A percentile compares a stretch with the other conserved stretches of the same genome.
These are phyloP conservation scores for Agapornis canus DNA, from an alignment of 2,797 vertebrate genomes.

Conservation along the genomic window DNA sequence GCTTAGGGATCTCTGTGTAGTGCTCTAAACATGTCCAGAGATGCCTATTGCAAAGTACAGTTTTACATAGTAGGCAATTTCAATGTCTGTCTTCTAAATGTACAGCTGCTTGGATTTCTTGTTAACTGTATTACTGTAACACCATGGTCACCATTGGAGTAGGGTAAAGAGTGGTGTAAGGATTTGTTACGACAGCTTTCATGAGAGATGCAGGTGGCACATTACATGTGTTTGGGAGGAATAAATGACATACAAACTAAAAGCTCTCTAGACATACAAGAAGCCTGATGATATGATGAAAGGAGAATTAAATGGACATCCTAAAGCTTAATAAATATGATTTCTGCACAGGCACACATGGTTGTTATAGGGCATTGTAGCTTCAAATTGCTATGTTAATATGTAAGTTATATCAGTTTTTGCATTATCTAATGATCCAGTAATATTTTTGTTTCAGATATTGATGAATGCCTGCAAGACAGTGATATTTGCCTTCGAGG, in stretches of 20 bases:
- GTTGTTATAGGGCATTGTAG: not conserved
- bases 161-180: not conserved
- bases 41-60: not conserved
- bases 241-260: not conserved
- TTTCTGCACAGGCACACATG: not conserved
- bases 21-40: not conserved
- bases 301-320: not conserved
- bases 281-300: not conserved
- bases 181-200: not conserved
- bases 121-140: not conserved
- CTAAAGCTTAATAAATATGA: not conserved
- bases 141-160: not conserved
- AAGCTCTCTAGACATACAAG: not conserved
- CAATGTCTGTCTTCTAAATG: not conserved
- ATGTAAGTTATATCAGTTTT: not conserved
- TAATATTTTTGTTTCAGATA: constrained; percentile 81
- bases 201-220: not conserved
- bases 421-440: not conserved
- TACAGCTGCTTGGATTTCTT: not conserved
- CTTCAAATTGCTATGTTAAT: not conserved
- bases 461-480: constrained; percentile 90
- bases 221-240: not conserved
- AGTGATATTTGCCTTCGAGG: constrained; percentile 81
- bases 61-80: not conserved
- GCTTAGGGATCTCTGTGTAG: not conserved